Base-by-base conservation (phyloP, 2,113 vertebrate species). In the Chloroceryle aenea region DNA sequence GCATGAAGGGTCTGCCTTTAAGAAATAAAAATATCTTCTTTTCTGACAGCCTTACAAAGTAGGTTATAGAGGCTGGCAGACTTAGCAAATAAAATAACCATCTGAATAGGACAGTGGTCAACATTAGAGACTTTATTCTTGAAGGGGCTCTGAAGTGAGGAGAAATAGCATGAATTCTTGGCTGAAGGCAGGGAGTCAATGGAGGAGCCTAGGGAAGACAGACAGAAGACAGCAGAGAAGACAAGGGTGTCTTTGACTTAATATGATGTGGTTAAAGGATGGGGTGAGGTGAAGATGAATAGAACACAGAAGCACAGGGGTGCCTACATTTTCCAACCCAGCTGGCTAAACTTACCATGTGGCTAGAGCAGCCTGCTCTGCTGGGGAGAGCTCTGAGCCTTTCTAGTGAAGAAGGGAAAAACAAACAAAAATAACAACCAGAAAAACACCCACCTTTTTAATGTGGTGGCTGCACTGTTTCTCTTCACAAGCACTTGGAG, bases 321-420 rank as follows among this genome's bases (percentile, higher is more conserved):
- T 52, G 32, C 26, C 26, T 14, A 0, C 0, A 0, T 34, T 42
- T 47, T 25, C 55, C 32, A 29, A 21, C n/a, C 23, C 29, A 50
- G 53, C 76, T 67, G 77, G 76, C 26, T 14, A 16, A 55, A 6
- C 42, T 38, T 5, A 8, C 73, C 12, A 0, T 8, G 26, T 19
- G 30, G 20, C 62, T 34, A 17, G 26, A 64, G 45, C 27, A 69
- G 42, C 68, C 38, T 10, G 18, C 36, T 72, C 32, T 45, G 18
- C 59, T 3, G 2, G 38, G 66, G 27, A 66, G 53, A 58, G 27
- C 58, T 73, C 23, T 62, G 42, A 14, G 30, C 25, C 11, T 56
- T 81, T 69, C 18, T 25, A 14, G 19, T 14, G 55, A 81, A 55
- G 40, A 29, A 38, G 32, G 18, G 36, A n/a, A 20, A n/a, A 80